Base-by-base conservation (phyloP, 2,113 vertebrate species). In the Brachirus orientalis region DNA sequence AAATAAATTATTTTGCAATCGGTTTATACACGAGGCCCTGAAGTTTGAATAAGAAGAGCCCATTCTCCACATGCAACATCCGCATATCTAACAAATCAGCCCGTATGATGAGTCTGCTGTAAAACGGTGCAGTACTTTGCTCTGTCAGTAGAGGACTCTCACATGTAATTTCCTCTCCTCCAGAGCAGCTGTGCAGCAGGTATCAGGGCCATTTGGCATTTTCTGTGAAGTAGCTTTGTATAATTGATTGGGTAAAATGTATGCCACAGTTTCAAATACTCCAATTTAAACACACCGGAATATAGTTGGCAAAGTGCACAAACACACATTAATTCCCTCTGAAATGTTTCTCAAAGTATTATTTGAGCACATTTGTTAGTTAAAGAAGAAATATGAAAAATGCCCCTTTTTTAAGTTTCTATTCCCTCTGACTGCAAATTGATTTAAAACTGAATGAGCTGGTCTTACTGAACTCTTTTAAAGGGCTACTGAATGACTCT, bases 101-200 rank as follows among this genome's bases (percentile, higher is more conserved):
- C 6, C 0, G 14, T 8, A 11, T 10, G n/a, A 6, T 3, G 10
- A 7, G 20, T 38, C 0, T 17, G n/a, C 54, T 14, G 10, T 17
- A 1, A n/a, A n/a, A 3, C 0, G 5, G 2, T 59, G 69, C 48
- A 67, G 48, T 79, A 64, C 67, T 36, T 11, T 28, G 38, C 43
- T 72, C 37, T 35, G 46, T 11, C 73, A 28, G 66, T 37, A 85
- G 86, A 64, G 75, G 83, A 3, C 73, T 8, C 57, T 44, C 40
- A 11, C 7, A 41, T 20, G 56, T 28, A 51, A 46, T 3, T 22
- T 46, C 19, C 40, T 6, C 7, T 7, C 7, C n/a, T 2, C 9
- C 1, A 12, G 6, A 13, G 4, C 11, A 58, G n/a, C 28, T 54
- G 47, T 16, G 41, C 8, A 47, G 16, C 28, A 28, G 6, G 40